Evolutionary conservation across 2,888 invertebrate genomes (phyloP).

Genomic region (Nomada goodeniana): DNA sequence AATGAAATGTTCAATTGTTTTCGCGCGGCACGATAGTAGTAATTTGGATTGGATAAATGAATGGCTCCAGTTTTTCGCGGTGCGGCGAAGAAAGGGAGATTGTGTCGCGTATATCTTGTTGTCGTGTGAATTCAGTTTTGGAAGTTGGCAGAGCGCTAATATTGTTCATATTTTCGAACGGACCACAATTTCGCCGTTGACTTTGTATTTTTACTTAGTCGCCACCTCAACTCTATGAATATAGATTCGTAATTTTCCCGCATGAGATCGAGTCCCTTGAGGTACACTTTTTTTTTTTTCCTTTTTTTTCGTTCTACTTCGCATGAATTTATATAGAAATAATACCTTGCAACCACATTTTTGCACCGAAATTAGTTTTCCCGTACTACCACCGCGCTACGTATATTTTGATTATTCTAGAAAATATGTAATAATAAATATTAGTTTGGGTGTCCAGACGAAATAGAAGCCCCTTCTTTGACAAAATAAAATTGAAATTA

Average conservation of each 20-base stretch:
- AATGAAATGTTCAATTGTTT: too few species aligned
- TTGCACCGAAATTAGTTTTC: not conserved
- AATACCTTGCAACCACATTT: not conserved
- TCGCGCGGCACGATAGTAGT: too few species aligned
- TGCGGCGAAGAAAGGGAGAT: too few species aligned
- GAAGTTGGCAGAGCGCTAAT: not conserved
- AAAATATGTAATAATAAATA: too few species aligned
- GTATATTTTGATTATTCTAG: too few species aligned
- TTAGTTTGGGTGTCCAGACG: too few species aligned
- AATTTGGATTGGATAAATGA: too few species aligned
- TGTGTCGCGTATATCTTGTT: not conserved
- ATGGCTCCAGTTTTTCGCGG: too few species aligned
- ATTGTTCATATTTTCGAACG: not conserved
- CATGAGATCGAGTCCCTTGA: not conserved
- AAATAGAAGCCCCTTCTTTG: not conserved
- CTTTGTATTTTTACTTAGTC: slow-evolving; percentile 9
- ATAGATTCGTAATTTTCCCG: slow-evolving; percentile 22
- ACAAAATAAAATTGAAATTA: not conserved
- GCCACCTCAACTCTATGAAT: slow-evolving; percentile 1
- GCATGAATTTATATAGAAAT: slow-evolving; percentile 20
- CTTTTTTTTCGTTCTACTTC: not conserved
- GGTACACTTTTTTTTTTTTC: not conserved
- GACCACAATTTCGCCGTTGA: not conserved
- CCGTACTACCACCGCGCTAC: too few species aligned
- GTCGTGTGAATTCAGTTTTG: not conserved